phyloP scores from a whole-genome alignment of 2,113 vertebrate genomes.

The Gambusia holbrooki region DNA sequence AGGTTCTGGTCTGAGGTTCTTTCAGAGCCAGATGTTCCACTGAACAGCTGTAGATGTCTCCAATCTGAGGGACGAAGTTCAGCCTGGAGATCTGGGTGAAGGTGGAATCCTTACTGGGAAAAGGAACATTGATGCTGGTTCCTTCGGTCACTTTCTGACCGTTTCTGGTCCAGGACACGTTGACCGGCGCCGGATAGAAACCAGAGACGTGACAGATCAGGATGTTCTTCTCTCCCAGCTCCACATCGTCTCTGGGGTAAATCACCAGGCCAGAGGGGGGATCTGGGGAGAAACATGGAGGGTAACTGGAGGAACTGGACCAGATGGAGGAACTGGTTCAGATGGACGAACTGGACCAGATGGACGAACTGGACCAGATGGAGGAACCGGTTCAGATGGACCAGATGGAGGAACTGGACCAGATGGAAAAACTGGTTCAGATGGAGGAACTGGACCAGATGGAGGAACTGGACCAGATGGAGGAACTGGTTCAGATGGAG shows the following conservation, averaged over 20 bases:
- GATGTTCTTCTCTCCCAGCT: constrained; percentile 59
- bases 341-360: too few species aligned
- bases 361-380: too few species aligned
- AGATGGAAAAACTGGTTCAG: too few species aligned
- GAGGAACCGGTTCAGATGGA: too few species aligned
- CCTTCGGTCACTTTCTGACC: constrained; percentile 54
- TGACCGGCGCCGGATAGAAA: constrained; percentile 79
- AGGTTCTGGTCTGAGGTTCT: constrained; percentile 51
- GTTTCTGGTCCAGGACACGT: constrained; percentile 79
- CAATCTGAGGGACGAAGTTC: constrained; percentile 68
- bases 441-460: too few species aligned
- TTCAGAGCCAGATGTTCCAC: constrained; percentile 68
- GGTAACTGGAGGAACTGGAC: too few species aligned
- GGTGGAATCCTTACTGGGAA: constrained; percentile 57
- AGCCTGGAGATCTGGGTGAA: constrained; percentile 79
- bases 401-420: too few species aligned
- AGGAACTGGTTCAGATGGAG: too few species aligned
- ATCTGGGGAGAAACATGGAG: constrained; percentile 47
- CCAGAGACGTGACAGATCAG: constrained; percentile 79
- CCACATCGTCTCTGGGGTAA: constrained; percentile 44
- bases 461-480: too few species aligned
- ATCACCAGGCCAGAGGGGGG: constrained; percentile 63
- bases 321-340: too few species aligned
- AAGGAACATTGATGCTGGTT: constrained; percentile 62
- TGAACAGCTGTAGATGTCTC: constrained; percentile 79